These are phyloP conservation scores for Agrypnus murinus DNA, from an alignment of 2,888 invertebrate genomes.

Conservation along the genomic window DNA sequence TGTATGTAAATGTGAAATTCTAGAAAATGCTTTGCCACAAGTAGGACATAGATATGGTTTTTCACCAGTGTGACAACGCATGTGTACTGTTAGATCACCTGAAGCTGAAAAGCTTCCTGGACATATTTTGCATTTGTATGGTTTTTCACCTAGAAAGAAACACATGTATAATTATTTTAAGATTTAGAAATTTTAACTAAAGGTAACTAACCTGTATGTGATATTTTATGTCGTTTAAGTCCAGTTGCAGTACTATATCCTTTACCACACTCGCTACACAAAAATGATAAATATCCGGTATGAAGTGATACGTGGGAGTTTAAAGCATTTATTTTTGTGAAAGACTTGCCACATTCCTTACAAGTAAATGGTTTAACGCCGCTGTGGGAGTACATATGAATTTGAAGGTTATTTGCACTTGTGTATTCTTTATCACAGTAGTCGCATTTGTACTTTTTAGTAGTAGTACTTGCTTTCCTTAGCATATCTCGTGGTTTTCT, in stretches of 20 bases:
- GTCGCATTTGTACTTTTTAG: constrained; percentile 37
- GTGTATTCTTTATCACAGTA: constrained; percentile 53
- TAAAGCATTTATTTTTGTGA: constrained; percentile 59
- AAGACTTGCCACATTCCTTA: constrained; percentile 49
- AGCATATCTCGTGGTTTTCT: constrained; percentile 2
- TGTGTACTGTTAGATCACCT: constrained; percentile 67
- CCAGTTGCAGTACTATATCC: constrained; percentile 55
- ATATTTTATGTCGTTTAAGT: constrained; percentile 56
- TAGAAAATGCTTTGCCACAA: constrained; percentile 60
- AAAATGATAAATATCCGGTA: constrained; percentile 53
- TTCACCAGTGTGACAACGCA: constrained; percentile 68
- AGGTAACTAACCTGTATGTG: constrained; percentile 35
- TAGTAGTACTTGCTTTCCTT: not conserved
- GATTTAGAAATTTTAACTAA: not conserved
- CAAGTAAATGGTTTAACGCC: constrained; percentile 62
- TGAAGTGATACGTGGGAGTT: constrained; percentile 55
- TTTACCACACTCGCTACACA: constrained; percentile 59
- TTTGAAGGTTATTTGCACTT: constrained; percentile 51
- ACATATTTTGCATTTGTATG: constrained; percentile 67
- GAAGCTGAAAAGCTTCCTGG: constrained; percentile 63
- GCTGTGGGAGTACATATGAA: constrained; percentile 55
- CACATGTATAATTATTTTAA: not conserved
- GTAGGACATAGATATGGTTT: constrained; percentile 60
- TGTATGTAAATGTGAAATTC: constrained; percentile 48
- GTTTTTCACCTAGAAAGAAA: constrained; percentile 39